phyloP scores from a whole-genome alignment of 2,113 vertebrate species.

The Platichthys stellatus region DNA sequence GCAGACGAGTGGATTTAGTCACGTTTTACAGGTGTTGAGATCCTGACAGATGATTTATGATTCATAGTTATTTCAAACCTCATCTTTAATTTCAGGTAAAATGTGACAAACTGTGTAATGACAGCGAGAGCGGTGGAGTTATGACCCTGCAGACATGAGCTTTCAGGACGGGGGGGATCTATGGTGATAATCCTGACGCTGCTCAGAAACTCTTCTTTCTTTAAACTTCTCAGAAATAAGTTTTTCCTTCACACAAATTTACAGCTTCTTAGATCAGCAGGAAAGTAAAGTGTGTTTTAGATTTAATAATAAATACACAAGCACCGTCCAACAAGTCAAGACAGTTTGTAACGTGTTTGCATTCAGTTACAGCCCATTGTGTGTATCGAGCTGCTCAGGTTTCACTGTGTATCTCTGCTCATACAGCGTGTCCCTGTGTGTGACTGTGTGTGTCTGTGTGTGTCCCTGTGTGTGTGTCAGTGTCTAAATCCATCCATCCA shows the following conservation, averaged over 20 bases:
- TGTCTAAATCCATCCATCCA: conserved; percentile 43
- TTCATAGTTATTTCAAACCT: too few relatives aligned
- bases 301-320: neutral
- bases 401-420: conserved; percentile 36
- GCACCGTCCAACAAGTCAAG: neutral
- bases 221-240: too few relatives aligned
- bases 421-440: conserved; percentile 2
- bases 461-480: neutral
- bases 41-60: too few relatives aligned
- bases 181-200: too few relatives aligned
- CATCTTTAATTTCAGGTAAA: too few relatives aligned
- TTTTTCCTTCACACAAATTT: too few relatives aligned
- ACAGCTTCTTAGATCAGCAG: neutral
- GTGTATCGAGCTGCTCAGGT: conserved; percentile 34
- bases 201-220: too few relatives aligned
- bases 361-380: neutral
- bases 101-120: too few relatives aligned
- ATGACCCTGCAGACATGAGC: neutral
- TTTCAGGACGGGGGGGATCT: neutral
- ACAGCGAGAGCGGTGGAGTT: neutral
- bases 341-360: neutral
- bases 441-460: too few relatives aligned
- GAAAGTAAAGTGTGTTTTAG: neutral
- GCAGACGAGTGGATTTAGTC: too few relatives aligned
- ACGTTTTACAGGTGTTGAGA: too few relatives aligned